phyloP scores from a whole-genome alignment of 2,113 vertebrate genomes.

The Mormoops blainvillei region DNA sequence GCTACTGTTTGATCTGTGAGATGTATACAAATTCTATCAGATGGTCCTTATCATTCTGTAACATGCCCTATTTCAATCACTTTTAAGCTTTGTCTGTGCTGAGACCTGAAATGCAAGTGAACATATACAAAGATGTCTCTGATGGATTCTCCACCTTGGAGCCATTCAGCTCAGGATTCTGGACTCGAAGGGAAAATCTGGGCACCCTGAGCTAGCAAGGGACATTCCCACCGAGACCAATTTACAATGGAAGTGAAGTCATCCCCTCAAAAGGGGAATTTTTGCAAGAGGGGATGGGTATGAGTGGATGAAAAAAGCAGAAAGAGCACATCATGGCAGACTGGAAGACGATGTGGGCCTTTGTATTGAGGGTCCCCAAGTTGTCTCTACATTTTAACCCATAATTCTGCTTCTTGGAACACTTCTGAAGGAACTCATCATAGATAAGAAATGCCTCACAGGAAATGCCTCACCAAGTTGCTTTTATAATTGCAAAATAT shows the following conservation, averaged over 20 bases:
- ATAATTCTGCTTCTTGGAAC: neutral
- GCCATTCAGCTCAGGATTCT: neutral
- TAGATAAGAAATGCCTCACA: neutral
- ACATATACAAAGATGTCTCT: neutral
- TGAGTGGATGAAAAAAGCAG: neutral
- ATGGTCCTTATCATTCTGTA: too few species aligned
- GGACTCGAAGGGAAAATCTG: neutral
- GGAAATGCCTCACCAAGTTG: neutral
- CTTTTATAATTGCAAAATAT: neutral
- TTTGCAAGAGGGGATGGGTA: neutral
- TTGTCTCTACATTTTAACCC: neutral
- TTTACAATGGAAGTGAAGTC: accelerated
- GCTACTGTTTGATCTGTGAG: neutral
- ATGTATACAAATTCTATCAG: accelerated
- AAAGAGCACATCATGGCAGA: accelerated
- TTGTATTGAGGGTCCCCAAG: neutral
- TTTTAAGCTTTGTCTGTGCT: accelerated
- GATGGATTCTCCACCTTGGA: neutral
- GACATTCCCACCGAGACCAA: too few species aligned
- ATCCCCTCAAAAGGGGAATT: neutral
- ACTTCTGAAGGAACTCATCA: neutral
- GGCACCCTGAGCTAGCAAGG: neutral
- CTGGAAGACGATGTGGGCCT: neutral
- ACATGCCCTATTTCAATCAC: neutral
- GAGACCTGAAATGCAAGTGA: neutral